A percentile compares a stretch with the other conserved stretches of the same genome.
Conservation (phyloP, 2,888 invertebrate species). For the Rotaria sp. region DNA sequence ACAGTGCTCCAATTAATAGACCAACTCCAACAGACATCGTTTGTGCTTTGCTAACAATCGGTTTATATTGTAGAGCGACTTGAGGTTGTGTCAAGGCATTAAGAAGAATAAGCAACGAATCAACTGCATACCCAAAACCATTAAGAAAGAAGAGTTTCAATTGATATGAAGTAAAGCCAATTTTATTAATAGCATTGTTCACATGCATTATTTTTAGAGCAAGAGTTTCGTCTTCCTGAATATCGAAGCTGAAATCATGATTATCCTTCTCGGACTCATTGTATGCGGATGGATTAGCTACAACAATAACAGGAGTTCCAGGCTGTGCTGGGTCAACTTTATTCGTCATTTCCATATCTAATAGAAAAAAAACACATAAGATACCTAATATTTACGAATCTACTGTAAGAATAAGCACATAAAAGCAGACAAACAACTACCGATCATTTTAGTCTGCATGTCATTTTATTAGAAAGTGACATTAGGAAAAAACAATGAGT, state of each 20-base stretch:
- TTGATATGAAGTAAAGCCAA: constrained; percentile 8
- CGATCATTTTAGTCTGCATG: too few species aligned
- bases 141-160: constrained; percentile 7
- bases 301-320: too few species aligned
- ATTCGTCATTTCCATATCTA: too few species aligned
- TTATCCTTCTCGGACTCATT: background rate
- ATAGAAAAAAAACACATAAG: too few species aligned
- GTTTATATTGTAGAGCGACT: background rate
- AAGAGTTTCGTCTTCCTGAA: background rate
- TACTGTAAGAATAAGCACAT: too few species aligned
- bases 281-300: too few species aligned
- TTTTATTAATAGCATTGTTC: background rate
- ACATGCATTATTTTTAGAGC: background rate
- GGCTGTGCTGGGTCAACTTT: too few species aligned
- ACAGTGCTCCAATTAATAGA: background rate
- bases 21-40: background rate
- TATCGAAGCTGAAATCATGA: background rate
- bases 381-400: too few species aligned
- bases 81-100: background rate
- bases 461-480: too few species aligned
- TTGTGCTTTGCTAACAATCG: background rate
- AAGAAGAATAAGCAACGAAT: background rate
- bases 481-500: too few species aligned
- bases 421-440: too few species aligned
- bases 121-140: background rate